phyloP scores from a whole-genome alignment of 2,797 vertebrate species.

The Eulemur mongoz region DNA sequence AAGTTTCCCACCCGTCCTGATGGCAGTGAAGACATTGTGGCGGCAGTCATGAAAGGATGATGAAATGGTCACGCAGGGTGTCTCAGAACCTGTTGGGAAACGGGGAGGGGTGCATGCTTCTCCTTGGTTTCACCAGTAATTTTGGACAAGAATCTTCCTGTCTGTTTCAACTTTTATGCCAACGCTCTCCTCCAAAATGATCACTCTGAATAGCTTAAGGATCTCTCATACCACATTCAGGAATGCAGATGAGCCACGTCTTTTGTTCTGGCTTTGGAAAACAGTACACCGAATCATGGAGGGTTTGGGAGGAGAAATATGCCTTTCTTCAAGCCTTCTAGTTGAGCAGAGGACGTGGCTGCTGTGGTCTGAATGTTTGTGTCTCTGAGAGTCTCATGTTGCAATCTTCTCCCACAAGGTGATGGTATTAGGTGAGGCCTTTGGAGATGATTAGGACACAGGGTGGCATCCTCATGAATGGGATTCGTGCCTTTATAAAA shows the following conservation, averaged over 20 bases:
- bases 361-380: neutral
- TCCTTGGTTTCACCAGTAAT: neutral
- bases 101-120: neutral
- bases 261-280: neutral
- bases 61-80: neutral
- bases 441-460: too few species aligned
- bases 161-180: neutral
- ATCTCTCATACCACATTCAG: neutral
- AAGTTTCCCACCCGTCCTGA: neutral
- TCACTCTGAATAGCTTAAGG: neutral
- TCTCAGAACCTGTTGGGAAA: neutral
- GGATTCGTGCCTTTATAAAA: too few species aligned
- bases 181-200: neutral
- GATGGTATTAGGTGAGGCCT: neutral
- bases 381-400: neutral
- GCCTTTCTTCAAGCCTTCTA: neutral
- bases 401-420: too few species aligned
- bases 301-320: neutral
- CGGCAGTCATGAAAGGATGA: neutral
- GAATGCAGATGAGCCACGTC: neutral
- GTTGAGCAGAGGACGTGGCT: too few species aligned
- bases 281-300: too few species aligned
- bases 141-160: conserved; percentile 38
- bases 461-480: too few species aligned
- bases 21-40: fast-evolving